Evolutionary conservation across 1,140 invertebrate species (phyloP).

Genomic region (Brachionus manjavacas): DNA sequence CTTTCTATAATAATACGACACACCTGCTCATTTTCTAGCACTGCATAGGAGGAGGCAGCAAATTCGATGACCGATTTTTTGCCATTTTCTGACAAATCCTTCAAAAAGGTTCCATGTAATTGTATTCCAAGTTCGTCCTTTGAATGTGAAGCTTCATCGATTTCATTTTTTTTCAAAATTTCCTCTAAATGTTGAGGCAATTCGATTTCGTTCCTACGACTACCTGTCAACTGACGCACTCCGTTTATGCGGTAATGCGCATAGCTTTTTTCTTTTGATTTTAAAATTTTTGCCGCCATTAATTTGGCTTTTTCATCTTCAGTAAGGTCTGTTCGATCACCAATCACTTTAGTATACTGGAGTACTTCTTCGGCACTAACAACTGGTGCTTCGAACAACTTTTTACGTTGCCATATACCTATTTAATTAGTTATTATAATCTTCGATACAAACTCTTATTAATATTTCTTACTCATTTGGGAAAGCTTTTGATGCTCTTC

Average conservation of each 20-base stretch:
- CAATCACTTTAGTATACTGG: constrained; percentile 52
- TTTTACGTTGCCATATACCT: constrained; percentile 35
- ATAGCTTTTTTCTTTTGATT: constrained; percentile 60
- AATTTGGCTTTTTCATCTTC: constrained; percentile 63
- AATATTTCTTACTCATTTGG: constrained; percentile 33
- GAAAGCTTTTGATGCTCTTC: constrained; percentile 42
- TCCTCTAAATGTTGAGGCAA: constrained; percentile 43
- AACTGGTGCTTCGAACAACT: constrained; percentile 21
- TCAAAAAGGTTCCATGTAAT: not conserved
- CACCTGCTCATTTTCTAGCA: constrained; percentile 63
- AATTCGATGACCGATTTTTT: constrained; percentile 62
- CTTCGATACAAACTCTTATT: no score
- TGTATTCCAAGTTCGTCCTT: not conserved
- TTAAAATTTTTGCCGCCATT: constrained; percentile 61
- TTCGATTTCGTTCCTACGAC: constrained; percentile 45
- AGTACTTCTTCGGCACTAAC: constrained; percentile 37
- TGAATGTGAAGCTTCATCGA: not conserved
- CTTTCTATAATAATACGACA: constrained; percentile 61
- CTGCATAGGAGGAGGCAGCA: constrained; percentile 60
- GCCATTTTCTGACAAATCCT: constrained; percentile 43
- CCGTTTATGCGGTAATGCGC: constrained; percentile 66
- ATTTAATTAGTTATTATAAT: not conserved
- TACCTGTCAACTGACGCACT: constrained; percentile 61
- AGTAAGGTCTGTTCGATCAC: constrained; percentile 60
- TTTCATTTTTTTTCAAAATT: constrained; percentile 22